Evolutionary conservation across 1,140 invertebrate species (phyloP), one percentile per base, ranked within the genome.

Genomic region (Pseudomyrmex gracilis): DNA sequence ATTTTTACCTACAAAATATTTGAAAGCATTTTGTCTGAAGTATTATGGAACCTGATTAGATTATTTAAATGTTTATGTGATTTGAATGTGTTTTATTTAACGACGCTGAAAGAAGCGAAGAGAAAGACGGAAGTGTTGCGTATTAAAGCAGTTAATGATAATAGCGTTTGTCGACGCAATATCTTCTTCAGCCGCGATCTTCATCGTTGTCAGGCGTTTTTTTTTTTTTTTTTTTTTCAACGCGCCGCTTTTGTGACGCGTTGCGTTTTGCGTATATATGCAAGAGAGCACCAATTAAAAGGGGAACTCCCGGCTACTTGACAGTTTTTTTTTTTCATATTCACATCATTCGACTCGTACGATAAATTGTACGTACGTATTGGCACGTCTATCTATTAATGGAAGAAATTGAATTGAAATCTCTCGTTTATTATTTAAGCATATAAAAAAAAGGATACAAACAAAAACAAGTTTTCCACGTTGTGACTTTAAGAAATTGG

Each of bases 91-190:
- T 47, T 78, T 58, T 47, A 17, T 34, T 12, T 47, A n/a, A 34
- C 3, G 34, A 34, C 1, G 34, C 34, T 34, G 17, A 9, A 20
- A 58, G 5, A 84, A 7, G 61, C 8, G 68, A 12, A 70, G 43
- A 76, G 53, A 7, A 22, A 43, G 70, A 43, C 53, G 45, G 78
- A 83, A 55, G 80, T 83, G 73, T 86, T 60, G 73, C 49, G 60
- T 85, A 88, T 88, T 83, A 77, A 88, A 67, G 67, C 86, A 61
- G 87, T 88, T 88, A 88, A 87, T 88, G 73, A 84, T 70, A 85
- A 85, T 61, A 64, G 68, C 70, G 82, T 74, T 73, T 85, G 87
- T 74, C 73, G 86, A 85, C 67, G 47, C 73, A 83, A 82, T 68
- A 58, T 73, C 83, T 88, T 67, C 87, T 88, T 88, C 86, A 83